A percentile compares a stretch with the other conserved stretches of the same genome.
phyloP scores from a whole-genome alignment of 2,113 vertebrate genomes.

The Equus przewalskii region DNA sequence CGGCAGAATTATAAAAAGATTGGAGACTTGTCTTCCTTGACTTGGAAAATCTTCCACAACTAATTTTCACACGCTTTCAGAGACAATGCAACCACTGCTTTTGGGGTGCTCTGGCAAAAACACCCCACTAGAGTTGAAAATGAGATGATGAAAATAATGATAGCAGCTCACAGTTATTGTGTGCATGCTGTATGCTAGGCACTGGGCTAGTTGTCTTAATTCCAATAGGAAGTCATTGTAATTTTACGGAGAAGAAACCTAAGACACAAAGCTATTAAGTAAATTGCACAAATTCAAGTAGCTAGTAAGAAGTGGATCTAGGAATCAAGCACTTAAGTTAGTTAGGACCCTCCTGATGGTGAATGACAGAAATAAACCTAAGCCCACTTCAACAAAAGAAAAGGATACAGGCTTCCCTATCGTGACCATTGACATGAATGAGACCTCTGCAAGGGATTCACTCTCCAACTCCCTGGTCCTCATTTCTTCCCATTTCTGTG shows the following conservation, averaged over 20 bases:
- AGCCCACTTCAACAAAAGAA: background rate
- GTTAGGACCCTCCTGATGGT: background rate
- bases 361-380: background rate
- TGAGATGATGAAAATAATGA: background rate
- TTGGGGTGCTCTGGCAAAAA: background rate
- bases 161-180: background rate
- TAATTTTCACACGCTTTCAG: background rate
- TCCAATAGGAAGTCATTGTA: background rate
- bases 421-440: background rate
- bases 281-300: constrained; percentile 9
- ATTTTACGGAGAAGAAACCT: background rate
- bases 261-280: background rate
- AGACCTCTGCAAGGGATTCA: background rate
- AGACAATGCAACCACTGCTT: background rate
- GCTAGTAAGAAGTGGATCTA: background rate
- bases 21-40: background rate
- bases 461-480: background rate
- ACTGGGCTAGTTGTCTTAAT: background rate
- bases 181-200: background rate
- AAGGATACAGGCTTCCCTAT: background rate
- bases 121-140: background rate
- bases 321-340: background rate
- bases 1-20: background rate
- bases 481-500: background rate
- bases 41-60: background rate